Percentiles rank a stretch among this genome's conserved stretches.
Conservation (phyloP, 2,113 vertebrate species). For the Sturnus vulgaris region DNA sequence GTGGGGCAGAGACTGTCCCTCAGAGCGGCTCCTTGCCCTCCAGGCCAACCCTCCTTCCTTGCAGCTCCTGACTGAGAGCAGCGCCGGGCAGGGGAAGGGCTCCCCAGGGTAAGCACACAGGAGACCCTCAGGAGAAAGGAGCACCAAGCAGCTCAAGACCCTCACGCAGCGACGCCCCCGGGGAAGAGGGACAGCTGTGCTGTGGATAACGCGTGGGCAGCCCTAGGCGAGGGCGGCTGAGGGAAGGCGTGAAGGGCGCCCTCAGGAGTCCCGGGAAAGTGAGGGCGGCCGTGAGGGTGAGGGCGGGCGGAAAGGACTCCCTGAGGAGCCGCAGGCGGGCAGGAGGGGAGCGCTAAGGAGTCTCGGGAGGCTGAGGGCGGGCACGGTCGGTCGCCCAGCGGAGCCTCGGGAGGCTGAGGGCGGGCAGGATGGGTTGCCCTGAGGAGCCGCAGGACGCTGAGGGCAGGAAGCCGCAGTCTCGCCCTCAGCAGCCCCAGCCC, state of each 20-base stretch:
- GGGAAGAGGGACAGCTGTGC: neutral
- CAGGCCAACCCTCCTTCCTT: neutral
- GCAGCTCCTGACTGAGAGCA: neutral
- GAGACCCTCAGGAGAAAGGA: neutral
- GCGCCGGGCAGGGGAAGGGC: neutral
- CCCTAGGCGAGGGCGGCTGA: neutral
- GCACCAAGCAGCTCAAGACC: fast-evolving
- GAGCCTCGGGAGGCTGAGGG: too few relatives aligned
- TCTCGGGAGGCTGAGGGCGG: too few relatives aligned
- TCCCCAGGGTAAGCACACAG: fast-evolving
- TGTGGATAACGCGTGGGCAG: fast-evolving
- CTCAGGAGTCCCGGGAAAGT: neutral
- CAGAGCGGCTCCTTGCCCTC: neutral
- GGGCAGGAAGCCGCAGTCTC: fast-evolving
- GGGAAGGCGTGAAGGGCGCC: too few relatives aligned
- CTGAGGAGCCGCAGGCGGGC: too few relatives aligned
- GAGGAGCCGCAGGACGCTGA: fast-evolving
- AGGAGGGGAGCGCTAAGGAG: too few relatives aligned
- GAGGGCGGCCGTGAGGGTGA: neutral
- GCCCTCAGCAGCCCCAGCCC: neutral
- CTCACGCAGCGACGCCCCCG: fast-evolving
- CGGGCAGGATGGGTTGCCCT: too few relatives aligned
- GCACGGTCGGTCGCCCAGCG: too few relatives aligned
- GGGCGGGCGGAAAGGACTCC: too few relatives aligned
- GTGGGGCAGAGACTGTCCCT: fast-evolving